A percentile compares a stretch with the other conserved stretches of the same genome.
These are phyloP conservation scores for Drosophila willistoni DNA, from an alignment of 1,140 invertebrate species.

Conservation along the genomic window DNA sequence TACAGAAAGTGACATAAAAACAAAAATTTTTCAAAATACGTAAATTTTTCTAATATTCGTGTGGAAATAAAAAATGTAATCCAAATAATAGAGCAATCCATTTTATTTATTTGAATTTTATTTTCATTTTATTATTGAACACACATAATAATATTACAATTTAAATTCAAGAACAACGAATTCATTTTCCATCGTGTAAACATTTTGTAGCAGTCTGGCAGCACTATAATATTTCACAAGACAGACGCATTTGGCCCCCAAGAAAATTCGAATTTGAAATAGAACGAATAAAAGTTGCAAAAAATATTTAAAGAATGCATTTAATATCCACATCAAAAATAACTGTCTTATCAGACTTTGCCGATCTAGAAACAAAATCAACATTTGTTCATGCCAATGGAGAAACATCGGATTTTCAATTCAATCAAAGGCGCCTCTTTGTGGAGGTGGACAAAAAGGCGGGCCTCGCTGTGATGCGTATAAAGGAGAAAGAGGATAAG, in stretches of 20 bases:
- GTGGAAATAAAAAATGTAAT: no score
- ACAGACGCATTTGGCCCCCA: slow-evolving; percentile 5
- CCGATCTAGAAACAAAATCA: slow-evolving; percentile 72
- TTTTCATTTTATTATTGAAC: no score
- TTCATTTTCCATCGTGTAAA: neutral
- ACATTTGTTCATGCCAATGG: slow-evolving; percentile 63
- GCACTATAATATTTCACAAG: neutral
- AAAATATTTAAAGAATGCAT: slow-evolving; percentile 56
- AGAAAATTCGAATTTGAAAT: slow-evolving; percentile 22
- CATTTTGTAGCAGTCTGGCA: neutral
- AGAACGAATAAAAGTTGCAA: slow-evolving; percentile 5
- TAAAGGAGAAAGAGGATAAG: slow-evolving; percentile 62
- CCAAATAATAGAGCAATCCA: no score
- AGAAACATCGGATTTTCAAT: slow-evolving; percentile 74
- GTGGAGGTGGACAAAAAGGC: slow-evolving; percentile 77
- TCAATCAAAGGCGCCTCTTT: slow-evolving; percentile 68
- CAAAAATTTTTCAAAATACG: no score
- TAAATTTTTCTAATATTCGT: no score
- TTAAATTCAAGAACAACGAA: no score
- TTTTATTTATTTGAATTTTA: no score
- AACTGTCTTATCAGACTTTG: slow-evolving; percentile 75
- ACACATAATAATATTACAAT: no score
- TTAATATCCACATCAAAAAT: slow-evolving; percentile 73
- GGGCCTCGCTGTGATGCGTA: slow-evolving; percentile 74
- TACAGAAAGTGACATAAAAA: no score